A percentile compares a stretch with the other conserved stretches of the same genome.
Evolutionary conservation across 2,888 invertebrate species (phyloP).

Genomic region (Drosophila eohydei): DNA sequence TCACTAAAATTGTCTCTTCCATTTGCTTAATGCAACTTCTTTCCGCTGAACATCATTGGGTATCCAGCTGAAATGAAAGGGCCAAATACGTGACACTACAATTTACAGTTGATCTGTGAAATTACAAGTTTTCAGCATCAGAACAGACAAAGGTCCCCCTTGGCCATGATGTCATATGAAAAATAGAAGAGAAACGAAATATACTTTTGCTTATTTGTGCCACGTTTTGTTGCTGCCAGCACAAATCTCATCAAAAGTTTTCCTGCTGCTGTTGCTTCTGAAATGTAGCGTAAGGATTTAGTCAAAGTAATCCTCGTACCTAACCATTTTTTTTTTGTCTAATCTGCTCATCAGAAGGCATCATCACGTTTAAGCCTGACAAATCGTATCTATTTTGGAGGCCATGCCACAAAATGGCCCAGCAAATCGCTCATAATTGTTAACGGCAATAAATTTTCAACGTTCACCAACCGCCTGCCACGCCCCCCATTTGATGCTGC

Average conservation of each 20-base stretch:
- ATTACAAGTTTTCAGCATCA: conserved; percentile 50
- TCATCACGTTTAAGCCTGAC: conserved; percentile 54
- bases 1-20: not conserved
- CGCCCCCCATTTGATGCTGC: not conserved
- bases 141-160: conserved; percentile 28
- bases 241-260: conserved; percentile 38
- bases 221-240: not conserved
- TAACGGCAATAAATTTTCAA: conserved; percentile 60
- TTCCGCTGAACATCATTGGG: not conserved
- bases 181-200: conserved; percentile 5
- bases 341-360: conserved; percentile 45
- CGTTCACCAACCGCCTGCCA: conserved; percentile 9
- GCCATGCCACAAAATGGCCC: conserved; percentile 41
- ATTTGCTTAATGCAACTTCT: not conserved
- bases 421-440: conserved; percentile 61
- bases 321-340: conserved; percentile 24
- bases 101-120: conserved; percentile 52
- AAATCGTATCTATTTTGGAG: conserved; percentile 39
- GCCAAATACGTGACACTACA: conserved; percentile 35
- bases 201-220: conserved; percentile 4
- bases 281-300: conserved; percentile 27
- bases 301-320: conserved; percentile 8
- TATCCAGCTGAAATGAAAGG: conserved; percentile 29
- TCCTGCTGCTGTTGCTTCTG: not conserved
- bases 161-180: conserved; percentile 17